Evolutionary conservation across 35 echinoderm and acorn worm genomes (phyloP).

Genomic region (Strongylocentrotus purpuratus): DNA sequence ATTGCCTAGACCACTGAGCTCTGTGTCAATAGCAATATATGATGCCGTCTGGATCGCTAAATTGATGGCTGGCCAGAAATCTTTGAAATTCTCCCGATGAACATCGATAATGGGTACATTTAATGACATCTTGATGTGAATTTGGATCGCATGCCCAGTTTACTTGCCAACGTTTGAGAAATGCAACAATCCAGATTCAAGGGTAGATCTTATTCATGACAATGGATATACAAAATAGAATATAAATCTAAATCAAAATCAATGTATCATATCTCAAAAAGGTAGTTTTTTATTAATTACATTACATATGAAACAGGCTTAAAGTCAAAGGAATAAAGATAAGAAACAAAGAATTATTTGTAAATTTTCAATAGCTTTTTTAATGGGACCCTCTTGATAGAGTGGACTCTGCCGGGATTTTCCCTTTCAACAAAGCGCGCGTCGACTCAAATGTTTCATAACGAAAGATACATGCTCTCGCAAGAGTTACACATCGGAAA

Average conservation of each 20-base stretch:
- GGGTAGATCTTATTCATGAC: not conserved
- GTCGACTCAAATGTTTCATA: not conserved
- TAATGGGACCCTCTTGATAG: not conserved
- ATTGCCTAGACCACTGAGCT: conserved; percentile 90
- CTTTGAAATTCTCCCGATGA: conserved; percentile 81
- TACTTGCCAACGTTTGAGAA: not conserved
- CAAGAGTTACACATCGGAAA: too few relatives aligned
- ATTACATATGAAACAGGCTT: too few relatives aligned
- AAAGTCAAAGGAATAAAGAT: not conserved
- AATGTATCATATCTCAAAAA: not conserved
- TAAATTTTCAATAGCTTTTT: not conserved
- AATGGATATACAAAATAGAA: not conserved
- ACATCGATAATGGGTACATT: conserved; percentile 94
- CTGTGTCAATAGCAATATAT: conserved; percentile 85
- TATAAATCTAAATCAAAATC: not conserved
- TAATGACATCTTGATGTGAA: conserved; percentile 15
- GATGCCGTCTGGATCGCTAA: conserved; percentile 70
- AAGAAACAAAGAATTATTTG: not conserved
- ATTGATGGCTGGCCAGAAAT: conserved; percentile 83
- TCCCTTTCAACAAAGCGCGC: conserved; percentile 29
- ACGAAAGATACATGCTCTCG: not conserved
- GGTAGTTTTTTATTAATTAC: too few relatives aligned
- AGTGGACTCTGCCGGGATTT: conserved; percentile 26
- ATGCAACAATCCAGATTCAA: not conserved
- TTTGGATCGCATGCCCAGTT: not conserved